phyloP scores from a whole-genome alignment of 2,113 vertebrate genomes.

The Chlamydotis undulata region DNA sequence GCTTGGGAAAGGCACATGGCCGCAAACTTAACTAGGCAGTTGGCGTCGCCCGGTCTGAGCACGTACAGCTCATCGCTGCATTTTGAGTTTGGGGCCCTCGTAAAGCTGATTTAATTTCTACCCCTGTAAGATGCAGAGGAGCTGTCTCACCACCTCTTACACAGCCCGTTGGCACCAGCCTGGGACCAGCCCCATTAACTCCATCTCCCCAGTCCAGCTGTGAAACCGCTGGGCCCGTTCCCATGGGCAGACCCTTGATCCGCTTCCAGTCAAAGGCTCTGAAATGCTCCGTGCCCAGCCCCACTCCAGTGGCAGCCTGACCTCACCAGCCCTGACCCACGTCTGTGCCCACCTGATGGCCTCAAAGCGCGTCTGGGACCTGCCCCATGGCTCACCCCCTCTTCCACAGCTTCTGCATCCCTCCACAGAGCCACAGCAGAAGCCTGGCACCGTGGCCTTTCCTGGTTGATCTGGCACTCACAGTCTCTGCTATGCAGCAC shows the following conservation, averaged over 20 bases:
- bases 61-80: neutral
- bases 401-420: neutral
- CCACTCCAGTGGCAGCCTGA: neutral
- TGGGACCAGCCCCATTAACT: neutral
- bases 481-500: fast-evolving
- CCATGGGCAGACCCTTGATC: fast-evolving
- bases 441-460: fast-evolving
- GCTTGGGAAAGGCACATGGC: neutral
- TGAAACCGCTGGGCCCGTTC: neutral
- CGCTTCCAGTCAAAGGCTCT: neutral
- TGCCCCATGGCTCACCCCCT: neutral
- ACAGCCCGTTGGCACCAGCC: neutral
- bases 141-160: fast-evolving
- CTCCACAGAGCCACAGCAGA: fast-evolving
- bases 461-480: fast-evolving
- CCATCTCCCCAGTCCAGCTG: neutral
- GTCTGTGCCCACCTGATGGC: neutral
- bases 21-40: neutral
- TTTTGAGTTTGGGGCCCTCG: neutral
- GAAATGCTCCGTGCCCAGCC: neutral
- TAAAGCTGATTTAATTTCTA: neutral
- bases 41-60: fast-evolving
- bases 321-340: neutral
- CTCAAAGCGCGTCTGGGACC: fast-evolving
- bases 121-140: neutral